Evolutionary conservation across 2,113 vertebrate genomes (phyloP).

Genomic region (Engystomops pustulosus): DNA sequence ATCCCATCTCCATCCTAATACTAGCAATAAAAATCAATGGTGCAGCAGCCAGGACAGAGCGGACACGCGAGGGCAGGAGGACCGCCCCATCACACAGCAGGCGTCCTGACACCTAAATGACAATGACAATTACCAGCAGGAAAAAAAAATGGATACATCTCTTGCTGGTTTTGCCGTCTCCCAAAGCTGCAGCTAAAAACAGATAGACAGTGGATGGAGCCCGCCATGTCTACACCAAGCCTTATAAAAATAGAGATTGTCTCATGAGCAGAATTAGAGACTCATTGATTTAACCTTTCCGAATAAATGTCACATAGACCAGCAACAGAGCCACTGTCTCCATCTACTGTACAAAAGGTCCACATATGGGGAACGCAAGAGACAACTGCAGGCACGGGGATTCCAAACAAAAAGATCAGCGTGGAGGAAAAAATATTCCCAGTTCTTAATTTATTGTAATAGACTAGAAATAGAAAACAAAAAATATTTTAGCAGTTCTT

Average conservation of each 20-base stretch:
- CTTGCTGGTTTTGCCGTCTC: background rate
- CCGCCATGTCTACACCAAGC: background rate
- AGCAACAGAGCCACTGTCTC: background rate
- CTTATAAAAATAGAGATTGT: slow-evolving; percentile 22
- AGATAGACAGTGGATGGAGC: background rate
- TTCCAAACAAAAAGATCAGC: background rate
- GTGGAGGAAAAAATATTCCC: too few species aligned
- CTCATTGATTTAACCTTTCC: slow-evolving; percentile 14
- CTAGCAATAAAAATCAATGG: slow-evolving; percentile 45
- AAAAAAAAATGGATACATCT: background rate
- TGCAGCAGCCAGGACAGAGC: background rate
- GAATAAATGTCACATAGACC: slow-evolving; percentile 7
- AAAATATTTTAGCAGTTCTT: too few species aligned
- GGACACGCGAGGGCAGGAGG: background rate
- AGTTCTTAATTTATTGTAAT: too few species aligned
- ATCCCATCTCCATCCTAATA: slow-evolving; percentile 43
- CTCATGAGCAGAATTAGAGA: slow-evolving; percentile 19
- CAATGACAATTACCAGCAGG: slow-evolving; percentile 18
- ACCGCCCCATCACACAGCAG: slow-evolving; percentile 15
- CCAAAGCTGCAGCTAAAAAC: slow-evolving; percentile 6
- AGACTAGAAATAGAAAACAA: too few species aligned
- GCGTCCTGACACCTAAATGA: slow-evolving; percentile 28
- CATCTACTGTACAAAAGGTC: background rate
- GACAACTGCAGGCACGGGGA: background rate
- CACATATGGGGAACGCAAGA: background rate